Evolutionary conservation across 37 sponge, comb jelly and placozoan genomes (phyloP).

Genomic region (Ephydatia muelleri): DNA sequence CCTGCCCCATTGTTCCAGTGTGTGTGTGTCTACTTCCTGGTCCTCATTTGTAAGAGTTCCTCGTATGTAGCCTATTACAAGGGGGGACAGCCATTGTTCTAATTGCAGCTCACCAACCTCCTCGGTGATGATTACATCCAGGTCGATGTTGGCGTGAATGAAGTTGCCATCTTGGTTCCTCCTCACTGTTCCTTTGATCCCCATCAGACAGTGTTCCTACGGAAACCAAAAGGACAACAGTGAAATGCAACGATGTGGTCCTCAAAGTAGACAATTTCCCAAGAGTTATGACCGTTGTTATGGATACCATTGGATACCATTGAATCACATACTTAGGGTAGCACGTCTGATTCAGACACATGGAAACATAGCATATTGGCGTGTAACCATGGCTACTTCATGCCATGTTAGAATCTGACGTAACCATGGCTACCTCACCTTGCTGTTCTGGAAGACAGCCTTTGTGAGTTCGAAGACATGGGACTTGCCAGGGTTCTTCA

Average conservation of each 20-base stretch:
- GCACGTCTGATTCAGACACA: no score
- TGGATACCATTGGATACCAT: background rate
- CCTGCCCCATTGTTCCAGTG: no score
- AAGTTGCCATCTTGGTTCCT: slow-evolving; percentile 94
- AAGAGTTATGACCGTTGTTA: no score
- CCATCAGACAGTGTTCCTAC: slow-evolving; percentile 94
- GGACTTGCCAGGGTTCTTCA: slow-evolving; percentile 64
- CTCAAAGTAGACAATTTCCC: background rate
- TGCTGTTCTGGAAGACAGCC: slow-evolving; percentile 79
- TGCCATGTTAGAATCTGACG: background rate
- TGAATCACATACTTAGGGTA: background rate
- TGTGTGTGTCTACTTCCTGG: no score
- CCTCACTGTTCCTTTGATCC: slow-evolving; percentile 92
- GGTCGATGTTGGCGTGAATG: slow-evolving; percentile 96
- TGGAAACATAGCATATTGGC: no score
- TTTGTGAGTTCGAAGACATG: slow-evolving; percentile 66
- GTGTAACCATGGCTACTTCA: no score
- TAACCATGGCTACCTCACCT: slow-evolving; percentile 36
- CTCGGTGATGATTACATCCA: slow-evolving; percentile 94
- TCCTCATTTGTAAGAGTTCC: no score
- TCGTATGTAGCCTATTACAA: background rate
- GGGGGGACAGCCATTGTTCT: background rate
- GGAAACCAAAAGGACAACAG: background rate
- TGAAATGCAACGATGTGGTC: background rate
- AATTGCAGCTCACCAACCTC: slow-evolving; percentile 54